phyloP scores from a whole-genome alignment of 1,140 invertebrate species.

The Nomia melanderi region DNA sequence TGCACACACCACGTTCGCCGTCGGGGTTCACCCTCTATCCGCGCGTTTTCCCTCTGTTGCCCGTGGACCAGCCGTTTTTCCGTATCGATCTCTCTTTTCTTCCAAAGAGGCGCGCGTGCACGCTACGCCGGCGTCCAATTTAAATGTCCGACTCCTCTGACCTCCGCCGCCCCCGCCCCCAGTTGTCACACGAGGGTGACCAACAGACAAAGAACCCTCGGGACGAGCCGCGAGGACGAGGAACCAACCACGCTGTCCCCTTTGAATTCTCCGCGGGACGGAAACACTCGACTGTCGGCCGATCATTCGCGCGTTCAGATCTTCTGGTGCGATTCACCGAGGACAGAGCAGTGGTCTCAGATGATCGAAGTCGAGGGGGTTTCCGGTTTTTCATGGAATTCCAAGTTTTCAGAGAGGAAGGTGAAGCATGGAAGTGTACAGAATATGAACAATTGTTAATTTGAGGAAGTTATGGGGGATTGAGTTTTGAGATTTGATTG shows the following conservation, averaged over 20 bases:
- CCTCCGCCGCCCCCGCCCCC: too few species aligned
- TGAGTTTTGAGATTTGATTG: too few species aligned
- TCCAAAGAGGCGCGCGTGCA: background rate
- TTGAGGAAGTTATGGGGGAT: too few species aligned
- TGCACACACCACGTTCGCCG: conserved; percentile 25
- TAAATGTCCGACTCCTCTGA: conserved; percentile 6
- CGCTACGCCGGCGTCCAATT: conserved; percentile 11
- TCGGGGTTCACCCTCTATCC: conserved; percentile 23
- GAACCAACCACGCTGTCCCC: background rate
- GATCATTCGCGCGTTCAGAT: too few species aligned
- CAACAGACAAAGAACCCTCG: conserved; percentile 3
- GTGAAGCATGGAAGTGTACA: too few species aligned
- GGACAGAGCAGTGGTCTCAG: too few species aligned
- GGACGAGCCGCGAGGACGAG: background rate
- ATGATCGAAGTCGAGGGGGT: too few species aligned
- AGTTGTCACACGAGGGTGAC: background rate
- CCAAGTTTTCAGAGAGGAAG: too few species aligned
- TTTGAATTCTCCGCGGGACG: background rate
- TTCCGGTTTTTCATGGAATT: too few species aligned
- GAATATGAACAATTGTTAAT: too few species aligned
- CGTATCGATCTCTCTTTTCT: conserved; percentile 30
- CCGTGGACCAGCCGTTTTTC: conserved; percentile 30
- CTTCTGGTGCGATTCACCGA: too few species aligned
- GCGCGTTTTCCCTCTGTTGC: conserved; percentile 18
- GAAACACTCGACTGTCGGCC: too few species aligned